phyloP scores from a whole-genome alignment of 2,113 vertebrate genomes.

The Paramormyrops kingsleyae region DNA sequence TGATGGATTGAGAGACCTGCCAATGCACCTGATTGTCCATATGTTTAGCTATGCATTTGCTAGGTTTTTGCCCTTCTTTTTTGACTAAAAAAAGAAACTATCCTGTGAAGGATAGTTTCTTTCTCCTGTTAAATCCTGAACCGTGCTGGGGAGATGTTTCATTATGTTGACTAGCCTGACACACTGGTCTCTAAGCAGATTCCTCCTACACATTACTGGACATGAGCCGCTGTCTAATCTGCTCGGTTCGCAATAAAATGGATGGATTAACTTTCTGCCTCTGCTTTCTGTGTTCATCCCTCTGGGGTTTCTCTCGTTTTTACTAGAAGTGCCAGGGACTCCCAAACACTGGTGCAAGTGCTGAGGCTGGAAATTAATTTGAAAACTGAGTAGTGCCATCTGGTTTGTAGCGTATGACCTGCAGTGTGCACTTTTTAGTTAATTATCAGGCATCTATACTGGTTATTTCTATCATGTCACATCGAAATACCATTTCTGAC shows the following conservation, averaged over 20 bases:
- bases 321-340: too few species aligned
- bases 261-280: background rate
- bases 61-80: background rate
- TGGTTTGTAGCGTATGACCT: background rate
- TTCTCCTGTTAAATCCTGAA: background rate
- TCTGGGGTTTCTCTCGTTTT: background rate
- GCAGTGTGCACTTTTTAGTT: background rate
- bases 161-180: background rate
- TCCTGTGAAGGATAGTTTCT: background rate
- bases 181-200: background rate
- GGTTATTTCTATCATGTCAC: background rate
- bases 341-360: background rate
- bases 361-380: background rate
- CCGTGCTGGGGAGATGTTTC: background rate
- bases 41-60: background rate
- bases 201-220: background rate
- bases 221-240: background rate
- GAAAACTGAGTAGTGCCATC: constrained; percentile 14
- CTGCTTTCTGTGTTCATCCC: background rate
- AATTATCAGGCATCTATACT: background rate
- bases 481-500: background rate
- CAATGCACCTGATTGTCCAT: background rate
- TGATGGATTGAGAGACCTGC: background rate
- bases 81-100: too few species aligned
- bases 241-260: background rate